Evolutionary conservation across 2,797 vertebrate species (phyloP), one percentile per base, ranked within the genome.

Genomic region (Sebastes reedi): DNA sequence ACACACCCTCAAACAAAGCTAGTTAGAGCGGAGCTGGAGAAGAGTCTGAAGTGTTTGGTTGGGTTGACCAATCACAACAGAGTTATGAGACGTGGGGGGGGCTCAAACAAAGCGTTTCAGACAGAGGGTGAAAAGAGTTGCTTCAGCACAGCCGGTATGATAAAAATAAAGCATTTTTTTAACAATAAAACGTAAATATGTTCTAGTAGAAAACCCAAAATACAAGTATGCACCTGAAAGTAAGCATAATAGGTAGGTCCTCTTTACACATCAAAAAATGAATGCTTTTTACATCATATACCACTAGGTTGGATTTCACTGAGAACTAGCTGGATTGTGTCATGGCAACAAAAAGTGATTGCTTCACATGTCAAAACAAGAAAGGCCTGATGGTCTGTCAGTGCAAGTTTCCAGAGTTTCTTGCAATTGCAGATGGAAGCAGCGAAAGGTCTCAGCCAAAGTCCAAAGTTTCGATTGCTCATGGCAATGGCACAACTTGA

Each of bases 281-380:
- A 46, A 46, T 46, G 42, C 22, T 29, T 75, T 62, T 77, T 69
- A 64, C 61, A 79, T 74, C 56, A 59, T 24, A 39, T 12, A 73
- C 39, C 39, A 25, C 20, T 5, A 18, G 62, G 25, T 30, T 77
- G 68, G 72, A 82, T 76, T 87, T 88, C 81, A 80, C 52, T 66
- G 54, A 52, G 60, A 77, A 65, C 72, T 55, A 59, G 14, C 1
- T 27, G 72, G 52, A 29, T 71, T 77, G 59, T 72, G 58, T 70
- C 50, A 62, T 16, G 55, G 72, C 58, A 46, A 36, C 66, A 77
- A 69, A 81, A 64, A 55, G 22, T 68, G 34, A 67, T 61, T 61
- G 39, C 50, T 56, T 79, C 72, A 39, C 36, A 61, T 61, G 30
- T 52, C 13, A 55, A 11, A 78, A 64, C 9, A 65, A 25, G 60